These are phyloP conservation scores for Pao palembangensis DNA, from an alignment of 2,113 vertebrate species.

Conservation along the genomic window DNA sequence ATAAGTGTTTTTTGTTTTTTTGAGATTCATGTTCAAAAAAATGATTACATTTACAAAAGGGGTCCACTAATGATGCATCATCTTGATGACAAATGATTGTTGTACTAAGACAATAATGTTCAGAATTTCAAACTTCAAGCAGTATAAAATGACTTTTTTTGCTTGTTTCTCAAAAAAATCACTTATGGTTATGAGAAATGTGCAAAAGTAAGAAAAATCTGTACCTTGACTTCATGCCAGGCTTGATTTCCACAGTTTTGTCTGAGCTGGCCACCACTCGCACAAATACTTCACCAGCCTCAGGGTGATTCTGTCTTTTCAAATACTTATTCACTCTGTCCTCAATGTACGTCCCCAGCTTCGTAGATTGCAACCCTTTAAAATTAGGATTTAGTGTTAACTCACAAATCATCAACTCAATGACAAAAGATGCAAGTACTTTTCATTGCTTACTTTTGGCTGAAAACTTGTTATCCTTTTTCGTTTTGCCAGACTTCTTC, in stretches of 20 bases:
- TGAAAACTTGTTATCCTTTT: slow-evolving; percentile 97
- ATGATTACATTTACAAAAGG: too few relatives aligned
- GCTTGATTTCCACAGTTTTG: slow-evolving; percentile 96
- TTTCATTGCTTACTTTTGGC: slow-evolving; percentile 84
- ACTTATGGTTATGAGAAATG: not conserved
- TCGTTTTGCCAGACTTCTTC: slow-evolving; percentile 90
- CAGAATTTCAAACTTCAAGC: not conserved
- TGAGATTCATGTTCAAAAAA: too few relatives aligned
- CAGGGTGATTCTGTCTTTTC: slow-evolving; percentile 94
- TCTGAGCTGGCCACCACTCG: slow-evolving; percentile 97
- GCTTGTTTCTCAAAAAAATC: not conserved
- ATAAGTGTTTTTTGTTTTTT: not conserved
- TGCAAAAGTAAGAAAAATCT: not conserved
- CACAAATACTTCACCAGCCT: slow-evolving; percentile 96
- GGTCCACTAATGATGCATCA: too few relatives aligned
- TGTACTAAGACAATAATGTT: too few relatives aligned
- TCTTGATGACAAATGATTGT: too few relatives aligned
- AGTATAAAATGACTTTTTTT: not conserved
- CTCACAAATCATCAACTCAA: not conserved
- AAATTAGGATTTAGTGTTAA: not conserved
- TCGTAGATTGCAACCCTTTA: slow-evolving; percentile 87
- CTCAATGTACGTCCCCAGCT: slow-evolving; percentile 92
- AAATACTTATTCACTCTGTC: slow-evolving; percentile 97
- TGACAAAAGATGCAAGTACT: not conserved
- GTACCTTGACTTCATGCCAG: slow-evolving; percentile 97